Conservation (phyloP, 2,113 vertebrate genomes). For the Tachycineta bicolor region DNA sequence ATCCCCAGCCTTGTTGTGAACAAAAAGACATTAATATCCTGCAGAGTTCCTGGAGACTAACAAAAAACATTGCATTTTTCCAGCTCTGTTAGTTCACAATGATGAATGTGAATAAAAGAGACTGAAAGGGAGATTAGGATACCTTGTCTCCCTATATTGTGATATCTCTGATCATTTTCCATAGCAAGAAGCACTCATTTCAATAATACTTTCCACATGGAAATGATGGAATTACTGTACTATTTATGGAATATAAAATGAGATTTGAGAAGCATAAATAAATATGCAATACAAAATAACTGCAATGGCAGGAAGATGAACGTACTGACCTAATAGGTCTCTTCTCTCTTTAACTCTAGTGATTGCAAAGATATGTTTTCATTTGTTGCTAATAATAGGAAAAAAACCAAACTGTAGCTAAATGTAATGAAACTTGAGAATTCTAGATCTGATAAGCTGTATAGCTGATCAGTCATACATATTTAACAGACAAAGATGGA, state of each 20-base stretch:
- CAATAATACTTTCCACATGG: background rate
- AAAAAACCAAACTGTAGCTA: background rate
- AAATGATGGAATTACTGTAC: constrained; percentile 10
- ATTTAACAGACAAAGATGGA: constrained; percentile 19
- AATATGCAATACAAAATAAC: constrained; percentile 19
- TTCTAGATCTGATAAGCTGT: background rate
- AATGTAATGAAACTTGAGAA: background rate
- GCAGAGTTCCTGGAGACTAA: background rate
- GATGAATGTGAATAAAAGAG: background rate
- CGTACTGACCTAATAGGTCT: background rate
- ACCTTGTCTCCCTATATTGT: background rate
- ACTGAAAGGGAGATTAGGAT: background rate
- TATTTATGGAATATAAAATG: constrained; percentile 22
- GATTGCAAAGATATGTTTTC: constrained; percentile 31
- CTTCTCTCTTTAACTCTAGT: background rate
- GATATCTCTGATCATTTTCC: constrained; percentile 10
- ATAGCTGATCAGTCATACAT: background rate
- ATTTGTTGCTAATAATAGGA: background rate
- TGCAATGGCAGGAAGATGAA: constrained; percentile 4
- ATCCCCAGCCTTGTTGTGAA: background rate
- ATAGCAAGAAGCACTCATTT: background rate
- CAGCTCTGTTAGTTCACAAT: background rate
- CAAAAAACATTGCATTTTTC: background rate
- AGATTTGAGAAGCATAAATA: constrained; percentile 30
- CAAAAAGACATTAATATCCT: background rate